Base-by-base conservation (phyloP, 2,888 invertebrate species). In the Ophion ellenae region DNA sequence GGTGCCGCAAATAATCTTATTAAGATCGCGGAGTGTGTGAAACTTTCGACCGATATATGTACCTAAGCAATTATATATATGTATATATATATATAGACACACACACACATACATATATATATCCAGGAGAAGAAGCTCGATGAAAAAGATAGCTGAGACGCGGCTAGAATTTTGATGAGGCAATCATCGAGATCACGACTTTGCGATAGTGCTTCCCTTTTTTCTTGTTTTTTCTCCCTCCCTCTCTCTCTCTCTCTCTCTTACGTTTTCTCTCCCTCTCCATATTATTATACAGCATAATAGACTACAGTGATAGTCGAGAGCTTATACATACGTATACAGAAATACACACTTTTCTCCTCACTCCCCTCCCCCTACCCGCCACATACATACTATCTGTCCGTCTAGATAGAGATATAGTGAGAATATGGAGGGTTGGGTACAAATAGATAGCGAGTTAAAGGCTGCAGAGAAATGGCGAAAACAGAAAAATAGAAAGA, bases 181-280 rank as follows among this genome's bases (percentile, higher is more conserved):
- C 78, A 83, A 83, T 83, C 82, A 82, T 82, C 78, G 74, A 79
- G 83, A 83, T 79, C 77, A 32, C 61, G 78, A 74, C 74, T 83
- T 79, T 63, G 83, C 74, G 67, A 77, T 79, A 83, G 79, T 74
- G 53, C 74, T 74, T 59, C 36, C 66, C 73, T 78, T 61, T 73
- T 73, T 74, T 67, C 67, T 63, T 40, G 17, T 57, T 57, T 1
- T 20, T 40, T 9, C n/a, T 28, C 10, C 9, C 45, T 63, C 64
- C 47, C 45, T 63, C 24, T 47, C 75, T 64, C 47, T 47, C 28
- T 47, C 28, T 36, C 61, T 63, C 40, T 66, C 80, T 61, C 59
- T 45, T 40, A 0, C 1, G 14, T 20, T 53, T 32, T 40, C 69
- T 63, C 64, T 64, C 80, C 36, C 47, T 45, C 47, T 74, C 78